Base-by-base conservation (phyloP, 2,797 vertebrate species). In the Melopsittacus undulatus region DNA sequence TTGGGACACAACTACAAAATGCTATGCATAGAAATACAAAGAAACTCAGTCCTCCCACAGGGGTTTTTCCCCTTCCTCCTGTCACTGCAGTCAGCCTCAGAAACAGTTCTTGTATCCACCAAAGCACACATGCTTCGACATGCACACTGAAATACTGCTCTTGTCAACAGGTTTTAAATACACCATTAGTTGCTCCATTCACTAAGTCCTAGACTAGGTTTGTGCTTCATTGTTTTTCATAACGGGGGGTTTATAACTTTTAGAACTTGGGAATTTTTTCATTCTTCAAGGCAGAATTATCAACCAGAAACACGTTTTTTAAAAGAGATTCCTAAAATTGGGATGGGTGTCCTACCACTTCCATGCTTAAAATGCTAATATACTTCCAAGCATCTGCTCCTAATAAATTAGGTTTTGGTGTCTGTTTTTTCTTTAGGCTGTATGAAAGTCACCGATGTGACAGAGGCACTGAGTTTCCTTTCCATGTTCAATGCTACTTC, bases 401-500 rank as follows among this genome's bases (percentile, higher is more conserved):
- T 81, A 72, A 89, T 46, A 43, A 91, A 93, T 87, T 43, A 76
- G 17, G 3, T 84, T 94, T 69, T 75, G 70, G 0, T 78, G 76
- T 76, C 5, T 73, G 73, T 84, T 94, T 96, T 77, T 79, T 45
- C 82, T 83, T 63, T 69, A 92, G 62, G 48, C 68, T 80, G 40
- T 9, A 34, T 29, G n/a, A 10, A 78, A 82, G 22, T 30, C 76
- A 68, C 87, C 49, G 48, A 12, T 15, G 36, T 57, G 64, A 76
- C 46, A 80, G 46, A 7, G 76, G 32, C 29, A 15, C 40, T 76
- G 59, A 0, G 19, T 49, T 66, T 30, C 43, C 40, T 62, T 62
- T 52, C 48, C 34, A 14, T 8, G 19, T 27, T 75, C 66, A 43
- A 19, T 63, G 95, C 87, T 97, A 97, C 67, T 98, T 98, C 97